Evolutionary conservation across 2,113 vertebrate genomes (phyloP).

Genomic region (Labeo rohita): DNA sequence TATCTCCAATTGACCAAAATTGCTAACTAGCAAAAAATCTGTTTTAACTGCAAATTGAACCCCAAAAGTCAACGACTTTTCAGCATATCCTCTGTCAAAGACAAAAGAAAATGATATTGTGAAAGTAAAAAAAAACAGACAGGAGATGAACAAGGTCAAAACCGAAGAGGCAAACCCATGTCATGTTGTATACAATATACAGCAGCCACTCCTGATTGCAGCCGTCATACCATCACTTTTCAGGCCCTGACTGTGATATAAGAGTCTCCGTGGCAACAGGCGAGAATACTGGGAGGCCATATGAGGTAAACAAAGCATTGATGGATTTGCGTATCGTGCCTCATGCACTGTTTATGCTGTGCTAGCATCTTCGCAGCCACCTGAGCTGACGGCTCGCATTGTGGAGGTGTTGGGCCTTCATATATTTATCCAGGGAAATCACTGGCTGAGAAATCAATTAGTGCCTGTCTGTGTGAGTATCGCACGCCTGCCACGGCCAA

Average conservation of each 20-base stretch:
- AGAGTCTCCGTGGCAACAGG: constrained; percentile 27
- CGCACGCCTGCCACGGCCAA: constrained; percentile 52
- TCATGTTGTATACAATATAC: background rate
- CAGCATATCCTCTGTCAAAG: no score
- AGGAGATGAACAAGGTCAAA: background rate
- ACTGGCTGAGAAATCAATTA: constrained; percentile 65
- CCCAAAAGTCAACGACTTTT: no score
- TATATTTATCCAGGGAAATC: constrained; percentile 69
- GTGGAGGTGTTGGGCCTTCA: constrained; percentile 61
- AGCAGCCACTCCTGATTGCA: background rate
- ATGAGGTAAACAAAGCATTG: constrained; percentile 28
- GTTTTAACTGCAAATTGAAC: background rate
- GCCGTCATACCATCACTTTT: background rate
- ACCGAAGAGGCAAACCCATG: background rate
- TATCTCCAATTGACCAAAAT: background rate
- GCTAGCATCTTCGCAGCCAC: constrained; percentile 47
- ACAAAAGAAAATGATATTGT: background rate
- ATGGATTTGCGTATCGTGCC: constrained; percentile 56
- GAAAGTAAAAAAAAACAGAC: no score
- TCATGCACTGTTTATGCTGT: constrained; percentile 57
- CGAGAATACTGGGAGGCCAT: constrained; percentile 17
- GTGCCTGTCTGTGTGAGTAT: constrained; percentile 43
- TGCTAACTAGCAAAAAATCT: background rate
- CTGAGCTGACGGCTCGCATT: constrained; percentile 52
- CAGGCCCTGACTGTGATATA: background rate